Conservation (phyloP, 2,888 invertebrate species). For the Brachyopa scutellaris region DNA sequence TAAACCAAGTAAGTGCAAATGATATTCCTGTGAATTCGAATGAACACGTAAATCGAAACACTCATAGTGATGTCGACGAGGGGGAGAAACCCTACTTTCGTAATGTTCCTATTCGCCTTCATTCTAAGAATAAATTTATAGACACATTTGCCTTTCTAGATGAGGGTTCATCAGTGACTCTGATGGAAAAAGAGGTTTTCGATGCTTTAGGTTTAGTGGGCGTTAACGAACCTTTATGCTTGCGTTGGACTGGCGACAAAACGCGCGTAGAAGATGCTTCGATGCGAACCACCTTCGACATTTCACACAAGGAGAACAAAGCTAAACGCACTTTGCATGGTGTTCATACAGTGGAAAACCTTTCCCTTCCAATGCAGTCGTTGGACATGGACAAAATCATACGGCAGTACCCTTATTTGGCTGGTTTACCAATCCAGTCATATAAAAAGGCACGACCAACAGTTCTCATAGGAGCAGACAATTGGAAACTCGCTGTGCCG, state of each 20-base stretch:
- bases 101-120: constrained; percentile 25
- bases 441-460: constrained; percentile 36
- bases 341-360: constrained; percentile 28
- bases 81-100: constrained; percentile 18
- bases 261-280: constrained; percentile 2
- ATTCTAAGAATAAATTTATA: constrained; percentile 11
- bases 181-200: neutral
- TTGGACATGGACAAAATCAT: constrained; percentile 4
- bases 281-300: neutral
- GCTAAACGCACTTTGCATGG: constrained; percentile 5
- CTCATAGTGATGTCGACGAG: constrained; percentile 26
- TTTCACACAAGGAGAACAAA: neutral
- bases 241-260: constrained; percentile 8
- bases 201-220: neutral
- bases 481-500: constrained; percentile 36
- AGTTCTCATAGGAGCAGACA: constrained; percentile 42
- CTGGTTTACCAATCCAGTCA: constrained; percentile 39
- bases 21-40: neutral
- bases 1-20: constrained; percentile 28
- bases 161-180: constrained; percentile 27
- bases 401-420: constrained; percentile 8
- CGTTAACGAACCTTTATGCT: constrained; percentile 4
- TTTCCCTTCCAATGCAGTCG: constrained; percentile 20
- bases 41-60: too few species aligned
- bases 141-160: constrained; percentile 42